Evolutionary conservation across 2,888 invertebrate genomes (phyloP).

Genomic region (Stictocephala bisonia): DNA sequence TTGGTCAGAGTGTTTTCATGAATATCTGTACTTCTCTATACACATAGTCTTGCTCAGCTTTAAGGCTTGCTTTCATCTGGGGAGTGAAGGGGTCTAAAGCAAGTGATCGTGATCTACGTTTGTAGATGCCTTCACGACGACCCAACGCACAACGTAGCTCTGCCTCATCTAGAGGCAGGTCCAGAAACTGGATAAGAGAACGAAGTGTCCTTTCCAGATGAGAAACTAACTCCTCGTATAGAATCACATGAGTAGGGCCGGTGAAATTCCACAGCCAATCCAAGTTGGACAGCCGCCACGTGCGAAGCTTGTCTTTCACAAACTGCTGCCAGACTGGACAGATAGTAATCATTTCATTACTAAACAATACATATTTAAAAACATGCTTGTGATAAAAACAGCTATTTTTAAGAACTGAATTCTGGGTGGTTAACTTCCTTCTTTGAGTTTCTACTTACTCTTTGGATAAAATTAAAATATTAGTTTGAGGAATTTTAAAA

Average conservation of each 20-base stretch:
- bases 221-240: slow-evolving; percentile 76
- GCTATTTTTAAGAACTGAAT: too few species aligned
- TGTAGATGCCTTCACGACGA: slow-evolving; percentile 78
- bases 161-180: slow-evolving; percentile 64
- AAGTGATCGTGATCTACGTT: slow-evolving; percentile 71
- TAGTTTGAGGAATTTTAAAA: too few species aligned
- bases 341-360: too few species aligned
- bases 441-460: too few species aligned
- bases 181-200: slow-evolving; percentile 71
- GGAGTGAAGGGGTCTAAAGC: slow-evolving; percentile 78
- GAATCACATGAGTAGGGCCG: slow-evolving; percentile 76
- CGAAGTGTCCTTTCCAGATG: slow-evolving; percentile 71
- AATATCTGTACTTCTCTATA: slow-evolving; percentile 66
- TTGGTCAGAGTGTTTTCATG: slow-evolving; percentile 32
- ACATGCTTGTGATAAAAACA: too few species aligned
- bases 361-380: too few species aligned
- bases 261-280: slow-evolving; percentile 78
- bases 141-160: slow-evolving; percentile 70
- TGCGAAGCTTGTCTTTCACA: slow-evolving; percentile 73
- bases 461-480: too few species aligned
- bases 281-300: slow-evolving; percentile 77
- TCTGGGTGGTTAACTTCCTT: too few species aligned
- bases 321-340: slow-evolving; percentile 81
- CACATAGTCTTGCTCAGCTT: slow-evolving; percentile 67
- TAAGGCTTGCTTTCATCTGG: slow-evolving; percentile 70